Base-by-base conservation (phyloP, 2,888 invertebrate genomes). In the Physocephala rufipes region DNA sequence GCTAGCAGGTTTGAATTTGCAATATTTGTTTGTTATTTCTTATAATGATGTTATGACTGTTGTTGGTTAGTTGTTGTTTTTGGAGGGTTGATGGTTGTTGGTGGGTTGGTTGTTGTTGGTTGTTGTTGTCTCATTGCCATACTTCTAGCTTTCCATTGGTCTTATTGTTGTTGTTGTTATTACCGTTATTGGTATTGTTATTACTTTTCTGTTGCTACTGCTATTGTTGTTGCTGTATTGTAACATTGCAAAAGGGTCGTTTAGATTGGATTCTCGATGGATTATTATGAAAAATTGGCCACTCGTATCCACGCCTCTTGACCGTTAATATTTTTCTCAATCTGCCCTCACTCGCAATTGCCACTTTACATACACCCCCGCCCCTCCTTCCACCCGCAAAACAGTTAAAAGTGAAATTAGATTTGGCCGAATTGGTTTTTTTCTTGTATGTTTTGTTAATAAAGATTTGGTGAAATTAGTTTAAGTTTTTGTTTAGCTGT, bases 281-380 rank as follows among this genome's bases (percentile, higher is more conserved):
- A 80, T 80, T 80, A 80, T 81, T 78, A 78, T 80, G 80, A 79
- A 79, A 81, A 81, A 82, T 82, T 80, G 78, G 61, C 61, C 51
- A 45, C 24, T 64, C 45, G 15, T 16, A 36, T 36, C 36, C 36
- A 36, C 36, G 36, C 36, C 36, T 36, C 36, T 36, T 36, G 36
- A 36, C 36, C 4, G 9, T 36, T 9, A 36, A 4, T 9, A 4
- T 9, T 9, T 36, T 36, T 36, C 9, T 36, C 36, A 36, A 4
- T 9, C 9, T 9, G 36, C 36, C 36, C 36, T 9, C 36, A 4
- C 36, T 9, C 36, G 5, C 36, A 36, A 36, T 36, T 4, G 5
- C 9, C 9, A 36, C 4, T 9, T 9, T 9, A 36, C 24, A 51
- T 62, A 68, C 61, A 62, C 62, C 62, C 51, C 36, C 24, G 62